These are phyloP conservation scores for Sinelater perroti DNA, from an alignment of 2,888 invertebrate species.

Conservation along the genomic window DNA sequence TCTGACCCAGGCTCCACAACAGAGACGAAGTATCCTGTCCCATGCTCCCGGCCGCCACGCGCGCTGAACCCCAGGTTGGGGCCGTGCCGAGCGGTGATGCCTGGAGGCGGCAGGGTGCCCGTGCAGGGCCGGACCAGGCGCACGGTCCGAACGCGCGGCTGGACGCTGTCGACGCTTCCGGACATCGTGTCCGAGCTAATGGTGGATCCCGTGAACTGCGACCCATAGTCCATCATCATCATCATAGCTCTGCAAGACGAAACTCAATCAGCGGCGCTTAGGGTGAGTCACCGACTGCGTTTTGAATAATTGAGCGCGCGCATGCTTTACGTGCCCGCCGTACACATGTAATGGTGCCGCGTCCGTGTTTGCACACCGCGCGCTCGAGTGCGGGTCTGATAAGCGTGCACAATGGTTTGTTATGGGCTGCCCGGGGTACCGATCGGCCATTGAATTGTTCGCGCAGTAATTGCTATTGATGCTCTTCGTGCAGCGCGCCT, in stretches of 20 bases:
- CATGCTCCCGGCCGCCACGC: conserved; percentile 88
- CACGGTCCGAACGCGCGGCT: conserved; percentile 68
- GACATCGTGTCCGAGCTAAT: conserved; percentile 60
- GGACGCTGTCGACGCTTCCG: conserved; percentile 61
- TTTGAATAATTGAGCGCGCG: conserved; percentile 21
- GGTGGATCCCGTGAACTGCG: conserved; percentile 54
- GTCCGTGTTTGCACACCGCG: conserved; percentile 8
- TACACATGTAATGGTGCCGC: conserved; percentile 8
- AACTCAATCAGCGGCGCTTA: background rate
- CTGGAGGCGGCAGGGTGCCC: conserved; percentile 58
- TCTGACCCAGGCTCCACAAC: conserved; percentile 87
- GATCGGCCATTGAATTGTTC: background rate
- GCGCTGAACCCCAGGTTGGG: conserved; percentile 84
- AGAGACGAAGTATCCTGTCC: conserved; percentile 92
- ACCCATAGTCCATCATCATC: conserved; percentile 53
- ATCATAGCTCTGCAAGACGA: conserved; percentile 33
- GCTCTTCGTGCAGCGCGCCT: background rate
- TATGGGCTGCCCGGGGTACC: background rate
- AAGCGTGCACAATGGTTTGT: conserved; percentile 10
- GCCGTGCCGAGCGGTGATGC: conserved; percentile 64
- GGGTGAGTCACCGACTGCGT: conserved; percentile 16
- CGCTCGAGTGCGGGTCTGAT: background rate
- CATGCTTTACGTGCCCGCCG: conserved; percentile 11
- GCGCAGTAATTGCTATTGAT: background rate
- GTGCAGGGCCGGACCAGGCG: conserved; percentile 64